A percentile compares a stretch with the other conserved stretches of the same genome.
These are phyloP conservation scores for Dorcus hopei DNA, from an alignment of 2,888 invertebrate genomes.

Conservation along the genomic window DNA sequence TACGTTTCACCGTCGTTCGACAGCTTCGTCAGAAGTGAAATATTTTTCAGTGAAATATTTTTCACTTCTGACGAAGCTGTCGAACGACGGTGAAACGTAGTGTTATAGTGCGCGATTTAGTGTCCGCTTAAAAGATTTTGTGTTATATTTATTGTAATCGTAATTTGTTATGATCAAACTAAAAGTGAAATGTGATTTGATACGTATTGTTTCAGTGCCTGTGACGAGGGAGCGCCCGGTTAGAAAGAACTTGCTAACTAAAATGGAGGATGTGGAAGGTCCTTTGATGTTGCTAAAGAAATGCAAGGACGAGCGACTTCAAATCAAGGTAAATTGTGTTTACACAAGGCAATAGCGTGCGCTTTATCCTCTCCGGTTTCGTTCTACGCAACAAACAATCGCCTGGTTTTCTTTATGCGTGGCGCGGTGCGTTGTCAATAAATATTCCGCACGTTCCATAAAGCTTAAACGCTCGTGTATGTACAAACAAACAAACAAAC, in stretches of 20 bases:
- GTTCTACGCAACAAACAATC: background rate
- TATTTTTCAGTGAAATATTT: too few relatives aligned
- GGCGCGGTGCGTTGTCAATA: background rate
- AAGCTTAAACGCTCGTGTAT: too few relatives aligned
- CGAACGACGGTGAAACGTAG: too few relatives aligned
- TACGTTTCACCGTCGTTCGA: too few relatives aligned
- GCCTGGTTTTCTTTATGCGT: background rate
- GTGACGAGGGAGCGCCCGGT: slow-evolving; percentile 28
- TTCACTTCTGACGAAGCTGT: too few relatives aligned
- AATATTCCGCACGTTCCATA: background rate
- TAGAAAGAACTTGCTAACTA: slow-evolving; percentile 53
- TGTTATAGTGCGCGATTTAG: too few relatives aligned
- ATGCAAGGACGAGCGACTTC: slow-evolving; percentile 58
- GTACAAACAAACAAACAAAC: too few relatives aligned
- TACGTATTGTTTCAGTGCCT: slow-evolving; percentile 42
- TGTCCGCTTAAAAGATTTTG: too few relatives aligned
- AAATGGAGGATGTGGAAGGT: slow-evolving; percentile 56
- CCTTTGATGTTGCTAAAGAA: slow-evolving; percentile 62
- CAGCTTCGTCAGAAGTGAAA: too few relatives aligned
- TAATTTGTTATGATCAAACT: too few relatives aligned
- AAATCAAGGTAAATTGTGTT: slow-evolving; percentile 59
- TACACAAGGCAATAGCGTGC: background rate
- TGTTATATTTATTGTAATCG: too few relatives aligned
- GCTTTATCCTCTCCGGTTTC: background rate
- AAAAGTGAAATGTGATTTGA: too few relatives aligned